Conservation (phyloP, 2,113 vertebrate species). For the Hiodon tergisus region DNA sequence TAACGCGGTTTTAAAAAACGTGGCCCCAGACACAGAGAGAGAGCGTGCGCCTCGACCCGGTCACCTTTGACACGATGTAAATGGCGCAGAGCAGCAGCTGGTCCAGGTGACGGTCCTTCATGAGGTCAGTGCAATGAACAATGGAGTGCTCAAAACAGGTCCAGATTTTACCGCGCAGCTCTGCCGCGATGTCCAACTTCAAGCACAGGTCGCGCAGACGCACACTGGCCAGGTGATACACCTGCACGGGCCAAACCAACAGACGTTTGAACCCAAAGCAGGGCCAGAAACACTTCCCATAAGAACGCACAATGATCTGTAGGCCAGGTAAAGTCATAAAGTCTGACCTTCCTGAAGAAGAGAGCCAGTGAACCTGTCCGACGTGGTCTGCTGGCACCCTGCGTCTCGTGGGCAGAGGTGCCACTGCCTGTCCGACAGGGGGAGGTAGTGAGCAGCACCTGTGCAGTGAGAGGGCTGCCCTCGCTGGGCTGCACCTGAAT, state of each 20-base stretch:
- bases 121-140: conserved; percentile 80
- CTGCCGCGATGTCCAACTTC: conserved; percentile 80
- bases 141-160: conserved; percentile 87
- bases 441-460: conserved; percentile 69
- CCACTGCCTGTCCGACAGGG: conserved; percentile 42
- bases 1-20: too few species aligned
- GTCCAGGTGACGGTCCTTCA: conserved; percentile 89
- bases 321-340: not conserved
- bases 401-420: conserved; percentile 45
- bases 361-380: conserved; percentile 87
- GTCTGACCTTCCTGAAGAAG: conserved; percentile 88
- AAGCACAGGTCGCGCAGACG: conserved; percentile 85
- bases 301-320: not conserved
- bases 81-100: conserved; percentile 91
- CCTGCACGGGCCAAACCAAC: conserved; percentile 54
- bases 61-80: conserved; percentile 89
- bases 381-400: conserved; percentile 59
- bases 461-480: conserved; percentile 61
- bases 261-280: not conserved
- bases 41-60: not conserved
- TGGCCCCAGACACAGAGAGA: not conserved
- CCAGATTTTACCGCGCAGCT: conserved; percentile 92
- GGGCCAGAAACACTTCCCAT: not conserved
- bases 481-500: conserved; percentile 69
- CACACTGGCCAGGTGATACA: conserved; percentile 92